These are phyloP conservation scores for Gibbula magus DNA, from an alignment of 2,888 invertebrate genomes.

Conservation along the genomic window DNA sequence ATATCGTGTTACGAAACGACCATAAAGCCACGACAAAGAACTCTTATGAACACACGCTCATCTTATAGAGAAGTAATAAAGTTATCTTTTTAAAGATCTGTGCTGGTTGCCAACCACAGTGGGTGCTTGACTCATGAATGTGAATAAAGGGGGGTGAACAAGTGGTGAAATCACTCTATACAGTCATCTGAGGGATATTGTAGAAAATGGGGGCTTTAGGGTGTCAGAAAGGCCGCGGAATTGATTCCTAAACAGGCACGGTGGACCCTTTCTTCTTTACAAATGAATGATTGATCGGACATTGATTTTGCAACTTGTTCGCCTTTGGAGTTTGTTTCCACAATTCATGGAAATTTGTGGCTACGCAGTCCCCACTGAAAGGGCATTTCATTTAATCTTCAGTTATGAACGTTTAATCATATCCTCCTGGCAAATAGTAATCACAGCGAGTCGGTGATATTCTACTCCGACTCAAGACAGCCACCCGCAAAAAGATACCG, in stretches of 20 bases:
- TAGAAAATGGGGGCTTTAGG: neutral
- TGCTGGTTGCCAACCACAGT: too few species aligned
- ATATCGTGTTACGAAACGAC: too few species aligned
- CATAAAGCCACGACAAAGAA: too few species aligned
- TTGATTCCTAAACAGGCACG: neutral
- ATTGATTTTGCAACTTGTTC: constrained; percentile 22
- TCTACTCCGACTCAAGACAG: constrained; percentile 32
- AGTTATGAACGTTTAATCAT: constrained; percentile 30
- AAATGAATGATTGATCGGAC: constrained; percentile 5
- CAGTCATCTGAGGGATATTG: too few species aligned
- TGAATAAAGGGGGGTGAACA: too few species aligned
- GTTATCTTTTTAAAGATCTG: too few species aligned
- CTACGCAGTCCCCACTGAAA: neutral
- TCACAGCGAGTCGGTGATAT: constrained; percentile 29
- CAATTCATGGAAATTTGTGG: constrained; percentile 19
- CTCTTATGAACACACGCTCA: too few species aligned
- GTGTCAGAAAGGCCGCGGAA: neutral
- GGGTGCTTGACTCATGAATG: too few species aligned
- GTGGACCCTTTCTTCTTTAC: constrained; percentile 15
- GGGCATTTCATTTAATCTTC: constrained; percentile 21
- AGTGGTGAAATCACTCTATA: too few species aligned
- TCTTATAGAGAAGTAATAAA: too few species aligned
- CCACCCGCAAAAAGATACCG: constrained; percentile 41
- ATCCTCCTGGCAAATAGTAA: constrained; percentile 25
- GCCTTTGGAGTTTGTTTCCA: constrained; percentile 21